These are phyloP conservation scores for Apamea crenata DNA, from an alignment of 2,888 invertebrate species.

Conservation along the genomic window DNA sequence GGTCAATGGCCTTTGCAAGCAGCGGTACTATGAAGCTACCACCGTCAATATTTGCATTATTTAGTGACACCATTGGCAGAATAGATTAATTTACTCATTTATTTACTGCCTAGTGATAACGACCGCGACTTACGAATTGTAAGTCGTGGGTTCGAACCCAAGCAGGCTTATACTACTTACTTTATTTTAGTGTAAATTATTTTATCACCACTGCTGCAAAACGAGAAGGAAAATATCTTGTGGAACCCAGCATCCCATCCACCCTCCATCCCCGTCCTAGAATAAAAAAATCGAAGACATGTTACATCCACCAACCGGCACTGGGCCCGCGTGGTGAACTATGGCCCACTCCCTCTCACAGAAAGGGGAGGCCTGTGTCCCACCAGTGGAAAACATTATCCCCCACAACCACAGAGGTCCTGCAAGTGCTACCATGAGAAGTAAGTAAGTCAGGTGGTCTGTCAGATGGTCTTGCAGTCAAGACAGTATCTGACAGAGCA, in stretches of 20 bases:
- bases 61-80: background rate
- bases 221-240: background rate
- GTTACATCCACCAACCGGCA: background rate
- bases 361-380: background rate
- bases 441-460: background rate
- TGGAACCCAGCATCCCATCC: background rate
- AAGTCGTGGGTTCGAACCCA: background rate
- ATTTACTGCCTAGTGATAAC: too few relatives aligned
- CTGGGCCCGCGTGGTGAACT: background rate
- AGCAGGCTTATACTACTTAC: background rate
- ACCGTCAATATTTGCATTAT: slow-evolving; percentile 31
- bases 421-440: background rate
- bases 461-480: background rate
- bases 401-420: background rate
- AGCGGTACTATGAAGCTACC: slow-evolving; percentile 15
- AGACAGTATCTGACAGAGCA: too few relatives aligned
- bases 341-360: background rate
- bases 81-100: background rate
- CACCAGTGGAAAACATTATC: too few relatives aligned
- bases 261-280: too few relatives aligned
- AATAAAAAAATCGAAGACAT: background rate
- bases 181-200: background rate
- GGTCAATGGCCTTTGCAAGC: slow-evolving; percentile 30
- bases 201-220: background rate
- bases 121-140: background rate